Percentiles rank a stretch among this genome's conserved stretches.
Evolutionary conservation across 2,113 vertebrate genomes (phyloP).

Genomic region (Hippocampus mohnikei): DNA sequence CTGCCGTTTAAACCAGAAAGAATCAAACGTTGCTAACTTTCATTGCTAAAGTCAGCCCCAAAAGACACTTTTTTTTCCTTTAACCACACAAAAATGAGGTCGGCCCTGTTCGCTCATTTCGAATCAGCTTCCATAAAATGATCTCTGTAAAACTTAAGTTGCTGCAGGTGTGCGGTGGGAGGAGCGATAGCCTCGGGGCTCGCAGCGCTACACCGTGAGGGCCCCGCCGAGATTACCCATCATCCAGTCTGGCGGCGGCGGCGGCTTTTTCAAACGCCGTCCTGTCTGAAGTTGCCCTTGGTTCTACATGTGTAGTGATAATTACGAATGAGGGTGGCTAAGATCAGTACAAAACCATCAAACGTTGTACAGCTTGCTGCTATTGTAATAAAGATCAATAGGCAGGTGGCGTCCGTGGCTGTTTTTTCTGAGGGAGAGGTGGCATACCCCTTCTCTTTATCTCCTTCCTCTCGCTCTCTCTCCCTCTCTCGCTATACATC

Average conservation of each 20-base stretch:
- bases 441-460: constrained; percentile 58
- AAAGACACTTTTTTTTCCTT: constrained; percentile 22
- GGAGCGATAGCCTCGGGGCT: constrained; percentile 74
- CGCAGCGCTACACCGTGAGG: constrained; percentile 50
- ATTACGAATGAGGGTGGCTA: constrained; percentile 82
- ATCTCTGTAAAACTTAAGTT: constrained; percentile 77
- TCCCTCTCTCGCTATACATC: constrained; percentile 49
- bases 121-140: constrained; percentile 72
- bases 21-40: constrained; percentile 20
- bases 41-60: constrained; percentile 6
- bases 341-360: constrained; percentile 81
- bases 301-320: constrained; percentile 82
- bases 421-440: constrained; percentile 68
- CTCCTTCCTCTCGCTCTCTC: constrained; percentile 32
- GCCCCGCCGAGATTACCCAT: constrained; percentile 72
- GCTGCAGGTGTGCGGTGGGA: constrained; percentile 74
- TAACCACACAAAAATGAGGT: constrained; percentile 38
- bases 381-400: constrained; percentile 83
- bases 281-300: constrained; percentile 82
- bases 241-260: constrained; percentile 70
- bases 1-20: neutral
- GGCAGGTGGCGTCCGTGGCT: constrained; percentile 69
- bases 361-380: constrained; percentile 77
- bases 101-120: constrained; percentile 70
- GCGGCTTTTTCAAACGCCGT: constrained; percentile 66